A percentile compares a stretch with the other conserved stretches of the same genome.
phyloP scores from a whole-genome alignment of 2,797 vertebrate genomes.

The Gadopsis bispinosus region DNA sequence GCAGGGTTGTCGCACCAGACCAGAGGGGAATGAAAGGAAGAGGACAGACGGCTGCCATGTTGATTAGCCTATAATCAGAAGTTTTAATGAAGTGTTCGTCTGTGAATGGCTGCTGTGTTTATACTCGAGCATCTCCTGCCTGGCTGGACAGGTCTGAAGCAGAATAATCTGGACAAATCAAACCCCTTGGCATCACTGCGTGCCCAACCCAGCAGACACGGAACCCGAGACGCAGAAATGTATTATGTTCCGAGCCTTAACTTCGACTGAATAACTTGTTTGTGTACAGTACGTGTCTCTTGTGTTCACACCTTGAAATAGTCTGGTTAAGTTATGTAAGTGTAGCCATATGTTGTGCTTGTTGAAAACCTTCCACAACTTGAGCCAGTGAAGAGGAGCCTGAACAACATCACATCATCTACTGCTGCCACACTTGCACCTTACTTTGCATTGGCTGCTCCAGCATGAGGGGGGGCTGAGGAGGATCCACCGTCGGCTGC shows the following conservation, averaged over 20 bases:
- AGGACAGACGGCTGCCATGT: not conserved
- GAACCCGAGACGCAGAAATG: not conserved
- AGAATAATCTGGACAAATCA: conserved; percentile 10
- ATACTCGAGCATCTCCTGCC: not conserved
- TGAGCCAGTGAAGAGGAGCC: not conserved
- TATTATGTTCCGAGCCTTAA: not conserved
- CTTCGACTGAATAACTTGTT: not conserved
- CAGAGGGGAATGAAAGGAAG: not conserved
- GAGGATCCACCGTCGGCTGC: not conserved
- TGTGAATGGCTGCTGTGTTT: not conserved
- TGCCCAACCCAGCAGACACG: not conserved
- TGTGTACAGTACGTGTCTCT: not conserved
- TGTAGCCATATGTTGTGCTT: not conserved
- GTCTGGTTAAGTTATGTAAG: too few relatives aligned
- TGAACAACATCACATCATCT: not conserved
- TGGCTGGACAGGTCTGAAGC: not conserved
- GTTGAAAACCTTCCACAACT: not conserved
- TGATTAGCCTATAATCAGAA: not conserved
- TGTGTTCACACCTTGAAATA: not conserved
- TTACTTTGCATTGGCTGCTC: conserved; percentile 1
- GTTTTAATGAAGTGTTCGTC: not conserved
- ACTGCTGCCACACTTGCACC: not conserved
- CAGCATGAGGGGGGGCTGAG: not conserved
- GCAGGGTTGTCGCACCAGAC: not conserved
- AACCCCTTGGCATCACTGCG: not conserved